Conservation (phyloP, 2,113 vertebrate species). For the Pollimyrus isidori region DNA sequence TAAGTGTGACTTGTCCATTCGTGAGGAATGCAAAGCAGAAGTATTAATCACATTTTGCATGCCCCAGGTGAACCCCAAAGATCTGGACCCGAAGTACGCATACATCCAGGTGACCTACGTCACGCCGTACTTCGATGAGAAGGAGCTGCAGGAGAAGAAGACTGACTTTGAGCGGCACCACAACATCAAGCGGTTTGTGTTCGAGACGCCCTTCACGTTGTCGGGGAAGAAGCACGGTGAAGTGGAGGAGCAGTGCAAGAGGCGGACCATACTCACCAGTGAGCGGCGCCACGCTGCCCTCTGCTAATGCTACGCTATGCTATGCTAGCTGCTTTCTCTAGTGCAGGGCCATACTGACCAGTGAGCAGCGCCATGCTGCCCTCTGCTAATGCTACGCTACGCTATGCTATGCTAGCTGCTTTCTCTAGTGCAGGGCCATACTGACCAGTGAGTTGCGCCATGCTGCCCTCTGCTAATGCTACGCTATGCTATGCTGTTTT, state of each 20-base stretch:
- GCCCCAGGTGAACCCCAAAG: constrained; percentile 87
- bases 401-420: not conserved
- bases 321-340: no score
- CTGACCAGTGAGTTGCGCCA: not conserved
- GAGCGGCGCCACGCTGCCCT: constrained; percentile 27
- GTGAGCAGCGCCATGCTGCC: not conserved
- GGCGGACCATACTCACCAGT: constrained; percentile 90
- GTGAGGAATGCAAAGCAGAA: not conserved
- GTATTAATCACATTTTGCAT: not conserved
- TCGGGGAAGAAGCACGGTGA: constrained; percentile 93
- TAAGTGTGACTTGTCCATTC: not conserved
- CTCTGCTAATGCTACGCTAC: not conserved
- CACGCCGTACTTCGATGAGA: constrained; percentile 88
- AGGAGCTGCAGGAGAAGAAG: constrained; percentile 81
- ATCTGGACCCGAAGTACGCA: constrained; percentile 87
- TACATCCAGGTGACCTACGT: constrained; percentile 97
- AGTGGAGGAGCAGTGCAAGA: constrained; percentile 94
- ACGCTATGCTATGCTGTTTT: no score
- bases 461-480: no score
- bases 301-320: not conserved
- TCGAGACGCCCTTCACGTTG: constrained; percentile 91
- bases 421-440: not conserved
- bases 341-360: not conserved
- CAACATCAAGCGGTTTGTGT: constrained; percentile 92
- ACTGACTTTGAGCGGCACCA: constrained; percentile 93